These are phyloP conservation scores for Origma solitaria DNA, from an alignment of 2,113 vertebrate genomes.

Conservation along the genomic window DNA sequence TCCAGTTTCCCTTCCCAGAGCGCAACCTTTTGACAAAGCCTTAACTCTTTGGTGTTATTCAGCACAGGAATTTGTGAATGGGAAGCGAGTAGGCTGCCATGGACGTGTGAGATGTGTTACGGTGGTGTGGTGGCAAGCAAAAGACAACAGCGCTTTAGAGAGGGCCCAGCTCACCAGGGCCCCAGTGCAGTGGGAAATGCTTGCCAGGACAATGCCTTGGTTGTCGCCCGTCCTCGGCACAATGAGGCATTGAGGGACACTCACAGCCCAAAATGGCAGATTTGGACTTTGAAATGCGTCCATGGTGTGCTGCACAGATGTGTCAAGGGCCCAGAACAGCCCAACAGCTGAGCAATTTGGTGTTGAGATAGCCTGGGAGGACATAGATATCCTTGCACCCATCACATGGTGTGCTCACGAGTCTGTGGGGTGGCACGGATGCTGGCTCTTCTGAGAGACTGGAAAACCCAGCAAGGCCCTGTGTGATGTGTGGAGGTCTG, in stretches of 20 bases:
- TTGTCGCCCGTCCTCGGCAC: constrained; percentile 75
- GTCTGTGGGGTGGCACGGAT: background rate
- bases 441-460: background rate
- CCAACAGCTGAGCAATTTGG: background rate
- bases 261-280: constrained; percentile 73
- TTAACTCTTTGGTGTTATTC: constrained; percentile 71
- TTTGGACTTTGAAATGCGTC: constrained; percentile 66
- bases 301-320: background rate
- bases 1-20: constrained; percentile 72
- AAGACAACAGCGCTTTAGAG: constrained; percentile 80
- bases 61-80: constrained; percentile 80
- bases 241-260: constrained; percentile 65
- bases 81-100: constrained; percentile 73
- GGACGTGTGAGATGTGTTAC: constrained; percentile 72
- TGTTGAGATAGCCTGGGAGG: background rate
- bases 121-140: constrained; percentile 74
- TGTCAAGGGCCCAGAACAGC: background rate
- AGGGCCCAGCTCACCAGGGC: constrained; percentile 72
- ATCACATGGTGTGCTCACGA: no score
- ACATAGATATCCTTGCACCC: background rate
- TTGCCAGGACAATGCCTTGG: constrained; percentile 77
- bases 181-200: constrained; percentile 68
- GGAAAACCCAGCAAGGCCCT: background rate
- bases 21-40: constrained; percentile 69
- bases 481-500: background rate